These are phyloP conservation scores for Stenchaetothrips biformis DNA, from an alignment of 2,888 invertebrate species.

Conservation along the genomic window DNA sequence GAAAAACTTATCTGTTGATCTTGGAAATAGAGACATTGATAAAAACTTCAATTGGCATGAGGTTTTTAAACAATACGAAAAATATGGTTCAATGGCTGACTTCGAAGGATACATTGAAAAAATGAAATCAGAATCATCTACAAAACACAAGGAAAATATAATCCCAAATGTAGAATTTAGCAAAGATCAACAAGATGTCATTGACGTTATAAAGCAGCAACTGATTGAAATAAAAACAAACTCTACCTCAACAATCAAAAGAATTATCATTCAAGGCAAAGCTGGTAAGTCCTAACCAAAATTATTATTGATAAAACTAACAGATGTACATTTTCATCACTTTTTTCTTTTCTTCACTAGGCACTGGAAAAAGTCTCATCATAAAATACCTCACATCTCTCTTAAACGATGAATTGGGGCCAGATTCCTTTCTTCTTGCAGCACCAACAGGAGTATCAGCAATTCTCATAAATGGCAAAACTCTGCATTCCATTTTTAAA, in stretches of 20 bases:
- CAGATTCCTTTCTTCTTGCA: no score
- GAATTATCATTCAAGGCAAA: background rate
- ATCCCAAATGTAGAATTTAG: background rate
- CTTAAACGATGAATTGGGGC: background rate
- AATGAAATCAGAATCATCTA: background rate
- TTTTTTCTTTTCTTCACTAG: background rate
- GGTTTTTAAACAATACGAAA: no score
- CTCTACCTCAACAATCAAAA: no score
- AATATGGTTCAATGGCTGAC: no score
- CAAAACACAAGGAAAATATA: no score
- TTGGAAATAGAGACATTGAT: conserved; percentile 26
- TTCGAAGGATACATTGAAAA: no score
- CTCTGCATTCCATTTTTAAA: background rate
- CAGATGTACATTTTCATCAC: background rate
- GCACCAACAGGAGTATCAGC: background rate
- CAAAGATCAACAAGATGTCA: background rate
- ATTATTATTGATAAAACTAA: background rate
- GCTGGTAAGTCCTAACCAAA: background rate
- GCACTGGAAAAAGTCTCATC: background rate
- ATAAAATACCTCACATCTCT: background rate
- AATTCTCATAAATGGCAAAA: background rate
- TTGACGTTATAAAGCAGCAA: background rate
- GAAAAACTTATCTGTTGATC: background rate
- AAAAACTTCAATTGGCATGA: no score
- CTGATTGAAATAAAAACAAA: background rate